phyloP scores from a whole-genome alignment of 2,113 vertebrate species.

The Lamprologus ornatipinnis region DNA sequence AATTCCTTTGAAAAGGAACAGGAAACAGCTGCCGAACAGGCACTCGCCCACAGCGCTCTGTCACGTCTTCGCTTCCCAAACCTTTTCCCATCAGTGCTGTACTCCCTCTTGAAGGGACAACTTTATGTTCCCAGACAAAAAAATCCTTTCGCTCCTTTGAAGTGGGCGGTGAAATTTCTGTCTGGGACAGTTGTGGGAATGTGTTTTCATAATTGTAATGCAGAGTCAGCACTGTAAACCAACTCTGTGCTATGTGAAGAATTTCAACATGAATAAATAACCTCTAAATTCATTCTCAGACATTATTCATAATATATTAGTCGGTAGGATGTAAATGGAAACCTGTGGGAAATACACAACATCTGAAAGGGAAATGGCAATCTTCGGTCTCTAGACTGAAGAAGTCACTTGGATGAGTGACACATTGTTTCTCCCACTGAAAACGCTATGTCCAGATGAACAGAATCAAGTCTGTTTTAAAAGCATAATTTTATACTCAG shows the following conservation, averaged over 20 bases:
- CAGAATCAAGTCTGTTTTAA: neutral
- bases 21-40: neutral
- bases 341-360: neutral
- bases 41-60: conserved; percentile 15
- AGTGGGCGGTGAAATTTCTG: neutral
- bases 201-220: neutral
- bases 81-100: neutral
- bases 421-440: neutral
- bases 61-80: neutral
- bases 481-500: neutral
- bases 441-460: rapidly evolving
- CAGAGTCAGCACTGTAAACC: neutral
- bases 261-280: neutral
- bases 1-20: neutral
- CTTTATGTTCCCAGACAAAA: neutral
- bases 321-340: neutral
- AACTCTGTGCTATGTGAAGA: neutral
- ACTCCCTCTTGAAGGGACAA: neutral
- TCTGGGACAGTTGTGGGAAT: neutral
- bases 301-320: neutral
- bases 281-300: neutral
- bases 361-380: neutral
- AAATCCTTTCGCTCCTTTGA: neutral
- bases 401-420: neutral
- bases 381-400: neutral